phyloP scores from a whole-genome alignment of 64 coral and sea anemone genomes.

The Actinia tenebrosa region DNA sequence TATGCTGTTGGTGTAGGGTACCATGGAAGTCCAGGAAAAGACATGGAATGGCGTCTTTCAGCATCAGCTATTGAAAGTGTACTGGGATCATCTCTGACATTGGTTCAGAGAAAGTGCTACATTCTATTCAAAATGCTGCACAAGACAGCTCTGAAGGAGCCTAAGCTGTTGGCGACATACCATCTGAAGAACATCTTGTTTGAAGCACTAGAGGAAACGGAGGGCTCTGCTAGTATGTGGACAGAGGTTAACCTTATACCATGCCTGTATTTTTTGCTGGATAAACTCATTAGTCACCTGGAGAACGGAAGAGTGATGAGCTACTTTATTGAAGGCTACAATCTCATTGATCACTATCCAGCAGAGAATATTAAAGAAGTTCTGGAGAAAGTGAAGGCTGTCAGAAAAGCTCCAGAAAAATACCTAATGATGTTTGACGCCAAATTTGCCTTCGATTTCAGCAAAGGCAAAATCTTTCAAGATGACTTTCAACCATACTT shows the following conservation, averaged over 20 bases:
- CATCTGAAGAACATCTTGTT: slow-evolving; percentile 29
- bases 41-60: slow-evolving; percentile 5
- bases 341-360: slow-evolving; percentile 13
- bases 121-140: slow-evolving; percentile 14
- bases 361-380: neutral
- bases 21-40: slow-evolving; percentile 1
- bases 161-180: slow-evolving; percentile 11
- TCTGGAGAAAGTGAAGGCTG: neutral
- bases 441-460: slow-evolving; percentile 7
- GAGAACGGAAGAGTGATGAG: slow-evolving; percentile 20
- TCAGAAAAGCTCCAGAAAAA: neutral
- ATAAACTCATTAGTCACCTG: slow-evolving; percentile 16
- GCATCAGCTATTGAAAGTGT: slow-evolving; percentile 20
- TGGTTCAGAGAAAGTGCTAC: slow-evolving; percentile 21
- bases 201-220: slow-evolving; percentile 5
- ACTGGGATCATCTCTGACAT: neutral
- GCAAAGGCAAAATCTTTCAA: neutral
- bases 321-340: slow-evolving; percentile 18
- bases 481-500: slow-evolving; percentile 10
- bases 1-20: slow-evolving; percentile 12
- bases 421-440: neutral
- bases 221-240: neutral
- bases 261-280: slow-evolving; percentile 4
- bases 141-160: slow-evolving; percentile 6
- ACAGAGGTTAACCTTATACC: slow-evolving; percentile 2